phyloP scores from a whole-genome alignment of 2,113 vertebrate species.

The Tursiops truncatus region DNA sequence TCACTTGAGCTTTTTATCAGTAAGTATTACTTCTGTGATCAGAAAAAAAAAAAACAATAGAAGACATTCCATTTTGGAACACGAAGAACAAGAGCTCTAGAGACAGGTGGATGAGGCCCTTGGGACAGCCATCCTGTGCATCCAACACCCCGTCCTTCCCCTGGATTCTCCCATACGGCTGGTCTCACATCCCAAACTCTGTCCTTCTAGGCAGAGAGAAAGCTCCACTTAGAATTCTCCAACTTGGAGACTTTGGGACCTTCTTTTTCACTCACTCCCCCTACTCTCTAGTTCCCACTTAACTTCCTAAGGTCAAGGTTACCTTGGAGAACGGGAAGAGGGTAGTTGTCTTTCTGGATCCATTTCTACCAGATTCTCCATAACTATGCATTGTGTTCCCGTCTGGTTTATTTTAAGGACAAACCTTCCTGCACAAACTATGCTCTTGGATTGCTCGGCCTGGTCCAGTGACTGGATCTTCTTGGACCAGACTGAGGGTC shows the following conservation, averaged over 20 bases:
- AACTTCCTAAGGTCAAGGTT: background rate
- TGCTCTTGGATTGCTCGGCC: background rate
- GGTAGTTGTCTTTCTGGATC: background rate
- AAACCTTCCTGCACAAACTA: background rate
- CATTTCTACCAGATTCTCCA: background rate
- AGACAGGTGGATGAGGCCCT: background rate
- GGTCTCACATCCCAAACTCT: background rate
- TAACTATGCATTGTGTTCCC: background rate
- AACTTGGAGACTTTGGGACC: background rate
- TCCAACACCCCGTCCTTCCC: background rate
- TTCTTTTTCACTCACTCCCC: background rate
- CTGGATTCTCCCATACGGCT: no score
- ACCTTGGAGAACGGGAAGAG: background rate
- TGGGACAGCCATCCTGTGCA: background rate
- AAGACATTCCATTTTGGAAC: background rate
- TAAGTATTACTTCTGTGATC: background rate
- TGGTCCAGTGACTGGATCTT: background rate
- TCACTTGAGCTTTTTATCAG: background rate
- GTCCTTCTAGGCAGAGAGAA: background rate
- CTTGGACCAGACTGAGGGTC: background rate
- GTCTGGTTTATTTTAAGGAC: background rate
- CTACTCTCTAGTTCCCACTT: background rate
- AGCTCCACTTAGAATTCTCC: background rate
- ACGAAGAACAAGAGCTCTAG: background rate
- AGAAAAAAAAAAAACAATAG: background rate